phyloP scores from a whole-genome alignment of 2,113 vertebrate species.

The Cynocephalus volans region DNA sequence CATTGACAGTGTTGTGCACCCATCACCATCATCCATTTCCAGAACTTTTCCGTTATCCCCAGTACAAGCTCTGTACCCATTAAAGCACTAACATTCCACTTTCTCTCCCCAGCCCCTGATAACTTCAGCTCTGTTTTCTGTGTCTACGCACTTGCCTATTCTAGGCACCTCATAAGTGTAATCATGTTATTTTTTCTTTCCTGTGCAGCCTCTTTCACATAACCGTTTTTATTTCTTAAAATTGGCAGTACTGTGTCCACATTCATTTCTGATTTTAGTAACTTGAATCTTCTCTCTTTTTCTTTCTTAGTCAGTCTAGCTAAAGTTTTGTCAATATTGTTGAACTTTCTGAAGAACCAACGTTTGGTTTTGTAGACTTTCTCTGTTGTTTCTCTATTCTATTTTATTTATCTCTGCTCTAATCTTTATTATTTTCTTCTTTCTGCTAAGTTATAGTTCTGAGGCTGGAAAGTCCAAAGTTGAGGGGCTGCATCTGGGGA shows the following conservation, averaged over 20 bases:
- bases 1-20: not conserved
- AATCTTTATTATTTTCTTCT: no score
- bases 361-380: no score
- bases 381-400: no score
- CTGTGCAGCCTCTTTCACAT: not conserved
- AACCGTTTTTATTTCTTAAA: constrained; percentile 1
- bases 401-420: no score
- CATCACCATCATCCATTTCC: not conserved
- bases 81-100: not conserved
- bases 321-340: not conserved
- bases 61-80: not conserved
- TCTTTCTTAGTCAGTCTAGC: not conserved
- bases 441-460: no score
- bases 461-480: no score
- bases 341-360: not conserved
- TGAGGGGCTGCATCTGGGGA: no score
- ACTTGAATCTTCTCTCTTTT: not conserved
- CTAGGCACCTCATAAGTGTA: not conserved
- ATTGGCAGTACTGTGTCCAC: not conserved
- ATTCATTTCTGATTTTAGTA: not conserved
- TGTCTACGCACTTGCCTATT: not conserved
- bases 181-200: not conserved
- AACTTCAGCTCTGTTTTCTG: not conserved
- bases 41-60: not conserved
- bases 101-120: not conserved